Percentiles rank a stretch among this genome's conserved stretches.
Evolutionary conservation across 2,888 invertebrate species (phyloP).

Genomic region (Platerodrilus igneus): DNA sequence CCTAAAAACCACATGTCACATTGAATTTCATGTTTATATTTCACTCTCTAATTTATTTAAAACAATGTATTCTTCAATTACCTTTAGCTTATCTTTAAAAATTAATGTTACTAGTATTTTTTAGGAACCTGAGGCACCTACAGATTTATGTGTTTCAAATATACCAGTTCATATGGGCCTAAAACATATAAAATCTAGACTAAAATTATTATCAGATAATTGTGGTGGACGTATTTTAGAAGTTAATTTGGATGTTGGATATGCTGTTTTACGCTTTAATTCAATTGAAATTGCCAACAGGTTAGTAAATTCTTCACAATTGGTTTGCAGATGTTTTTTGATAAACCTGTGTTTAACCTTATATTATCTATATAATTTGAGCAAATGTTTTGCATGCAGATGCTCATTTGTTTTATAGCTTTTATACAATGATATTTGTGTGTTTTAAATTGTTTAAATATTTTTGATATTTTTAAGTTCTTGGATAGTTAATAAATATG

Average conservation of each 20-base stretch:
- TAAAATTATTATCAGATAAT: constrained; percentile 70
- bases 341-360: too few species aligned
- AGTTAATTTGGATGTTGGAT: constrained; percentile 52
- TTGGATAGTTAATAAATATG: constrained; percentile 18
- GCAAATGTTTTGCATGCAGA: not conserved
- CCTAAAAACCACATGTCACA: too few species aligned
- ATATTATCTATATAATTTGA: too few species aligned
- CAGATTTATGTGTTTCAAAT: constrained; percentile 65
- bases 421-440: constrained; percentile 4
- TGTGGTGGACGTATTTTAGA: constrained; percentile 73
- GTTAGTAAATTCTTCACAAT: too few species aligned
- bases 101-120: too few species aligned
- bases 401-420: constrained; percentile 4
- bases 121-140: too few species aligned
- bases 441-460: not conserved
- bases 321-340: not conserved
- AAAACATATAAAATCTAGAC: constrained; percentile 56
- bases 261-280: constrained; percentile 66
- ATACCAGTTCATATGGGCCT: constrained; percentile 58
- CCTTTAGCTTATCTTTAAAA: too few species aligned
- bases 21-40: too few species aligned
- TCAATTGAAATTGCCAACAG: constrained; percentile 66
- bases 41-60: too few species aligned
- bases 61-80: too few species aligned
- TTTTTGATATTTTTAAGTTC: not conserved